Evolutionary conservation across 2,797 vertebrate species (phyloP).

Genomic region (Alca torda): DNA sequence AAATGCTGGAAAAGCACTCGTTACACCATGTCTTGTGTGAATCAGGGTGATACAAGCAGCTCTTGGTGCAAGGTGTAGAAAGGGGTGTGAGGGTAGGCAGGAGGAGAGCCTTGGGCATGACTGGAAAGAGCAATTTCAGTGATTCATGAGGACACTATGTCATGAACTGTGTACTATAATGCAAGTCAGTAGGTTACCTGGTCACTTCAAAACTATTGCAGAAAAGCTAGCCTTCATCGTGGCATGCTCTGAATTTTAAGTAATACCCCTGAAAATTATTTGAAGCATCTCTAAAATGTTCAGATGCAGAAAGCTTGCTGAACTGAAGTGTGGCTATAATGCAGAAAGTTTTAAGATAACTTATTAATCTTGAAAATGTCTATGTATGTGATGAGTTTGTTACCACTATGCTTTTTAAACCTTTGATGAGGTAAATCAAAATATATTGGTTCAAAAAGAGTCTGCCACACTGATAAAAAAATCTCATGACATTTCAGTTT

Average conservation of each 20-base stretch:
- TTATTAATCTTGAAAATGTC: conserved; percentile 11
- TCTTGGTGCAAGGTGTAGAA: neutral
- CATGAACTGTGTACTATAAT: neutral
- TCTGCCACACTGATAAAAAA: neutral
- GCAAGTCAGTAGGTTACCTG: conserved; percentile 17
- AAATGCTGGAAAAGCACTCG: neutral
- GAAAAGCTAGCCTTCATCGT: neutral
- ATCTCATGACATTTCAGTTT: neutral
- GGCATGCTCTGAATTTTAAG: conserved; percentile 21
- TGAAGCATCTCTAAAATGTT: neutral
- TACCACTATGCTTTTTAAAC: conserved; percentile 12
- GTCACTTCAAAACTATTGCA: conserved; percentile 1
- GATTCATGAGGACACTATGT: neutral
- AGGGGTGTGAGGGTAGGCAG: neutral
- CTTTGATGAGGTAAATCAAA: conserved; percentile 25
- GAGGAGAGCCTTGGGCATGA: neutral
- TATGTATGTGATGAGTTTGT: neutral
- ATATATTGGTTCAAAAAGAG: neutral
- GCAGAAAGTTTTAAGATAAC: neutral
- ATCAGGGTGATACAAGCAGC: neutral
- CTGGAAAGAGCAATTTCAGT: neutral
- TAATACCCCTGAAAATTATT: neutral
- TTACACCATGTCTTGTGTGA: neutral
- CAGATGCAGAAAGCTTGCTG: neutral
- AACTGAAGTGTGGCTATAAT: conserved; percentile 6